Evolutionary conservation across 2,888 invertebrate species (phyloP).

Genomic region (Nematopogon swammerdamellus): DNA sequence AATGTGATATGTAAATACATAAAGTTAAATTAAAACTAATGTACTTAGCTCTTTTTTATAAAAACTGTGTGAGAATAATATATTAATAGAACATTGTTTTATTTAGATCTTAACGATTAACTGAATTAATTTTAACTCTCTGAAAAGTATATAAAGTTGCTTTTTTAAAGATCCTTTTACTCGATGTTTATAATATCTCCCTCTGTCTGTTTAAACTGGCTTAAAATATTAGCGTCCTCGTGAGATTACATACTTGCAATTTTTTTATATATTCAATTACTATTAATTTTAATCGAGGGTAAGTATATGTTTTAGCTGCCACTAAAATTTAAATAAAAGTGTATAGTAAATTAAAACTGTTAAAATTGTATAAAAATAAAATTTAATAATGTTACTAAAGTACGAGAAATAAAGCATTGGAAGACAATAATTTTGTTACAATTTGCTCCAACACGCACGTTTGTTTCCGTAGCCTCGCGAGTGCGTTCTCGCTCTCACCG

Average conservation of each 20-base stretch:
- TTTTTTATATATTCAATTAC: too few species aligned
- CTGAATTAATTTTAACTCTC: neutral
- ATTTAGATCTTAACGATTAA: neutral
- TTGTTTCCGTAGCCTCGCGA: neutral
- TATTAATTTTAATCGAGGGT: neutral
- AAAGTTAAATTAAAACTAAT: neutral
- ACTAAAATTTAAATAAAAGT: neutral
- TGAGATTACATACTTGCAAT: neutral
- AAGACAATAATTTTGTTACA: constrained; percentile 55
- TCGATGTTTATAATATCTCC: neutral
- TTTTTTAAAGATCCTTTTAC: neutral
- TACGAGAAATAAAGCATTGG: constrained; percentile 47
- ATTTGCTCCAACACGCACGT: neutral
- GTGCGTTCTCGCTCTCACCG: neutral
- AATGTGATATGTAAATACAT: neutral
- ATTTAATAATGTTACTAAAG: constrained; percentile 27
- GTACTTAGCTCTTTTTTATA: neutral
- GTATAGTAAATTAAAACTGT: neutral
- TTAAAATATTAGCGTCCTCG: neutral
- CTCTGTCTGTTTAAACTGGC: neutral
- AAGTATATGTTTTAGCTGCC: neutral
- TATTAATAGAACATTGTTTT: neutral
- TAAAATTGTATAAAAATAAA: constrained; percentile 12
- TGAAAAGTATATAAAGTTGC: neutral
- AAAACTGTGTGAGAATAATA: neutral